Conservation (phyloP, 2,888 invertebrate species). For the Brachypalpus laphriformis region DNA sequence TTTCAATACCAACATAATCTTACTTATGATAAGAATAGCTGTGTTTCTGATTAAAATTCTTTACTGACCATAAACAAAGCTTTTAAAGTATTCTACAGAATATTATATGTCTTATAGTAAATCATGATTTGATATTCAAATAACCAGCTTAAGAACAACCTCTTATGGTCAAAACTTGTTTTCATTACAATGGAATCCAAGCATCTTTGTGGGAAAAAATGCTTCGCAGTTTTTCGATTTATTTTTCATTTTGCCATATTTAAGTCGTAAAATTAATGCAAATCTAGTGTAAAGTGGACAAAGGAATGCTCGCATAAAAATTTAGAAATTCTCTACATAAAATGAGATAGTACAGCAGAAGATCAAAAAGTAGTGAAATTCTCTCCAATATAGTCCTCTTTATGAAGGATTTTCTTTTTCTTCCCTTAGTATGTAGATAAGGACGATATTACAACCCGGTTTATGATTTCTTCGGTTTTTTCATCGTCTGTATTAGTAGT, state of each 20-base stretch:
- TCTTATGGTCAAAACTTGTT: not conserved
- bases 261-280: conserved; percentile 64
- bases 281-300: conserved; percentile 65
- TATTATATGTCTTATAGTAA: not conserved
- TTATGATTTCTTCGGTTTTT: conserved; percentile 48
- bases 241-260: conserved; percentile 23
- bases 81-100: not conserved
- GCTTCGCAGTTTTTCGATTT: not conserved
- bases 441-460: conserved; percentile 55
- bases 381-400: conserved; percentile 28
- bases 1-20: too few relatives aligned
- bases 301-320: conserved; percentile 38
- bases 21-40: too few relatives aligned
- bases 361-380: conserved; percentile 36
- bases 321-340: conserved; percentile 38
- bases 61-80: not conserved
- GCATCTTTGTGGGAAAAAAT: not conserved
- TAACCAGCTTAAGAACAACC: not conserved
- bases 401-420: conserved; percentile 10
- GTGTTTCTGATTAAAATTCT: not conserved
- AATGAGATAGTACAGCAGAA: conserved; percentile 42
- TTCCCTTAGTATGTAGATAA: not conserved
- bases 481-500: conserved; percentile 42
- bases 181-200: not conserved
- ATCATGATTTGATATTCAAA: not conserved